These are phyloP conservation scores for Drosophila testacea DNA, from an alignment of 2,888 invertebrate species.

Conservation along the genomic window DNA sequence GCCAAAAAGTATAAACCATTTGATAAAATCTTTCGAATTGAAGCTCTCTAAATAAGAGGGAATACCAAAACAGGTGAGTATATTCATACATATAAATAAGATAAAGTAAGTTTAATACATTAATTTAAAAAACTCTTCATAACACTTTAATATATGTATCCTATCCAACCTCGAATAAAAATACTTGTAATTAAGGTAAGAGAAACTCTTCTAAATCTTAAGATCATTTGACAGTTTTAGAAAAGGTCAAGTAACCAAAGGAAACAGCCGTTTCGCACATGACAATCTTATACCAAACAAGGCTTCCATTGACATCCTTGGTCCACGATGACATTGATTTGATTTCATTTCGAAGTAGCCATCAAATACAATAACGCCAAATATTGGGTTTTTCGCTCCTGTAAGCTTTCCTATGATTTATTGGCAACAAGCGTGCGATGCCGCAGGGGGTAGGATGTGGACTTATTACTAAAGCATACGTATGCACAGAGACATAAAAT, in stretches of 20 bases:
- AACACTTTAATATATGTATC: neutral
- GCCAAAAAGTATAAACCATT: too few relatives aligned
- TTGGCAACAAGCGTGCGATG: slow-evolving; percentile 32
- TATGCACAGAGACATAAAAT: slow-evolving; percentile 19
- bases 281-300: slow-evolving; percentile 24
- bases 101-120: too few relatives aligned
- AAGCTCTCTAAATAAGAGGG: too few relatives aligned
- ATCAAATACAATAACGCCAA: slow-evolving; percentile 56
- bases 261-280: slow-evolving; percentile 18
- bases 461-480: slow-evolving; percentile 33
- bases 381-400: slow-evolving; percentile 14
- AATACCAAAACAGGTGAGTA: too few relatives aligned
- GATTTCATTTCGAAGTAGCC: slow-evolving; percentile 50
- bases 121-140: too few relatives aligned
- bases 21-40: too few relatives aligned
- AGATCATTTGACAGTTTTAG: slow-evolving; percentile 15
- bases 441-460: slow-evolving; percentile 12
- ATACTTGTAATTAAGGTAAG: neutral
- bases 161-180: neutral
- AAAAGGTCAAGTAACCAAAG: slow-evolving; percentile 13
- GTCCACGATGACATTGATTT: slow-evolving; percentile 69
- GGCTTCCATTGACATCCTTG: slow-evolving; percentile 21
- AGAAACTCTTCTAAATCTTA: neutral
- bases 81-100: too few relatives aligned
- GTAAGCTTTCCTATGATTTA: slow-evolving; percentile 55